Base-by-base conservation (phyloP, 2,113 vertebrate genomes). In the Callipepla californica region DNA sequence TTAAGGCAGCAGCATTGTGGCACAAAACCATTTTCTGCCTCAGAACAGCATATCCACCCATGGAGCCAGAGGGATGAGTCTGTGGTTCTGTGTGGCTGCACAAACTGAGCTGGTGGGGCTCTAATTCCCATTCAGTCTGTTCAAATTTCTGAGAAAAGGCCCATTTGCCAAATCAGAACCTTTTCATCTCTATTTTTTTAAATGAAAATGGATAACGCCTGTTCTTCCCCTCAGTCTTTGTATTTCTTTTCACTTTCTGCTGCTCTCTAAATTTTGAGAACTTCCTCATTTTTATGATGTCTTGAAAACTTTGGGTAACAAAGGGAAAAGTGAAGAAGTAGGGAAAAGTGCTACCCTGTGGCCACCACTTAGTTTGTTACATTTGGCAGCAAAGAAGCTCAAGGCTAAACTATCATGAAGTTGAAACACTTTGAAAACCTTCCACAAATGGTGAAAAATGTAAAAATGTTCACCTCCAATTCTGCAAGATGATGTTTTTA, bases 341-440 rank as follows among this genome's bases (percentile, higher is more conserved):
- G 23, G 58, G 57, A 17, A 55, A 87, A 89, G 21, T 73, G 50
- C 80, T 94, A 57, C 70, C 36, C 58, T 73, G 13, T 83, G 63
- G 32, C 72, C 34, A 93, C 67, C 15, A 23, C n/a, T 92, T 63
- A 30, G 50, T 51, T 86, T 94, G 79, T 95, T 95, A 19, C 45
- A 77, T 80, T 85, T 95, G 92, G 92, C 95, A 93, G 55, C 34
- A 87, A 89, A 87, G 44, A 91, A 89, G 90, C 65, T 76, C 22
- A 91, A 81, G 91, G 80, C 82, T 87, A 22, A 91, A 85, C 55
- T 63, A 82, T 72, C 58, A 85, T 63, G 79, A 94, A 77, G 70
- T 42, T 58, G 2, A 91, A 94, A 87, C 58, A 50, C 45, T 81
- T 92, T 11, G 36, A 92, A 92, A 94, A 88, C 51, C 80, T 92